Base-by-base conservation (phyloP, 2,113 vertebrate genomes). In the human region DNA sequence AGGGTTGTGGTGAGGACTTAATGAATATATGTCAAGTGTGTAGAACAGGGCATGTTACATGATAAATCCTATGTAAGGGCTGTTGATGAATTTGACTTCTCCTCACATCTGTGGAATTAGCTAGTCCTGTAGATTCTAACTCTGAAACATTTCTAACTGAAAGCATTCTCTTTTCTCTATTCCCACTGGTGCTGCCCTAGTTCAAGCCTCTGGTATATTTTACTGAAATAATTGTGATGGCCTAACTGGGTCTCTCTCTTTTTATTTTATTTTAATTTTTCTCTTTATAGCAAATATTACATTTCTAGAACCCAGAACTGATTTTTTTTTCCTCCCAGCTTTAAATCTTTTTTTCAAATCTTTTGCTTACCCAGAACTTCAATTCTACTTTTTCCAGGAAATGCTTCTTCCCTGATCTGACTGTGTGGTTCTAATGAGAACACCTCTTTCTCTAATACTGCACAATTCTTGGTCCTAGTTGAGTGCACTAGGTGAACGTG, bases 291-390 rank as follows among this genome's bases (percentile, higher is more conserved):
- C 45, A 64, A 70, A 70, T 43, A 0, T 89, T 81, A 20, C 72
- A 59, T 86, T 90, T 89, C 59, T 95, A 75, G 93, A 97, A 61
- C 75, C 25, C 68, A 20, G 61, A 89, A 88, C 55, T 86, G 7
- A 80, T 78, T 43, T 70, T 68, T 80, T 61, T 70, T 70, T 22
- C 2, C 6, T 86, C n/a, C 14, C 73, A 68, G 32, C 61, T 64
- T 23, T 68, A n/a, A 27, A 79, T 84, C 86, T 97, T 40, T 59
- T 64, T 64, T 14, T 14, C 12, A 86, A 0, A 92, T 83, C 20
- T 52, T 87, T 75, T 87, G 25, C 27, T 66, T 75, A 40, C 32
- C 12, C 2, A 48, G 80, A 16, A 48, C 14, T 52, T 8, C 30
- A 43, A 4, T 40, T 94, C n/a, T 35, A 8, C 59, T 79, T 80